These are phyloP conservation scores for Alviniconcha marisindica DNA, from an alignment of 1,140 invertebrate species.

Conservation along the genomic window DNA sequence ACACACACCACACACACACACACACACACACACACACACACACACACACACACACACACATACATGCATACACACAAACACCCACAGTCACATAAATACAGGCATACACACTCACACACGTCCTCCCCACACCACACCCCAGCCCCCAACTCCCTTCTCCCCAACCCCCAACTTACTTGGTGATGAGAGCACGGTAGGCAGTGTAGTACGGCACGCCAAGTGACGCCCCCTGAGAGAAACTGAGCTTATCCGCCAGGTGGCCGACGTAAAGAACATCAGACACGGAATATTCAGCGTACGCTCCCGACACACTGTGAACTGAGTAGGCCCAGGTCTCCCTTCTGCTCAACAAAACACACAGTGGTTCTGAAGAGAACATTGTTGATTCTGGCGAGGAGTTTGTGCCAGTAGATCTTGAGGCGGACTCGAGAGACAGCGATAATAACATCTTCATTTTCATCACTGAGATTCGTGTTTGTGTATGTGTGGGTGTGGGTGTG, in stretches of 20 bases:
- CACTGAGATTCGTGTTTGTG: background rate
- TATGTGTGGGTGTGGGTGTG: too few species aligned
- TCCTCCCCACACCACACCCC: background rate
- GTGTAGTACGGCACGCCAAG: conserved; percentile 81
- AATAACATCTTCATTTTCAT: background rate
- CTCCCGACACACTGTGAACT: conserved; percentile 71
- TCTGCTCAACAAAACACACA: conserved; percentile 68
- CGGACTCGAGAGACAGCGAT: background rate
- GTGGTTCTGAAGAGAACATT: too few species aligned
- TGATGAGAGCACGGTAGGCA: conserved; percentile 78
- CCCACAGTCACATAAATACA: background rate
- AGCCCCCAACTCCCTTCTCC: background rate
- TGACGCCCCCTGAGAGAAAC: conserved; percentile 79
- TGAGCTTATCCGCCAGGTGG: conserved; percentile 68
- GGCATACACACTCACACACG: background rate
- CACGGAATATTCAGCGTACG: conserved; percentile 78
- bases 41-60: background rate
- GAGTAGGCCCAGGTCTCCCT: conserved; percentile 79
- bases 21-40: conserved; percentile 11
- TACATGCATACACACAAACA: background rate
- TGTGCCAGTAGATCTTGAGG: background rate
- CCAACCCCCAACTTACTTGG: conserved; percentile 77
- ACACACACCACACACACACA: conserved; percentile 11
- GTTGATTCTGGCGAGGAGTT: background rate
- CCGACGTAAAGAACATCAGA: conserved; percentile 70